phyloP scores from a whole-genome alignment of 2,888 invertebrate species.

The Drosophila macrospina region DNA sequence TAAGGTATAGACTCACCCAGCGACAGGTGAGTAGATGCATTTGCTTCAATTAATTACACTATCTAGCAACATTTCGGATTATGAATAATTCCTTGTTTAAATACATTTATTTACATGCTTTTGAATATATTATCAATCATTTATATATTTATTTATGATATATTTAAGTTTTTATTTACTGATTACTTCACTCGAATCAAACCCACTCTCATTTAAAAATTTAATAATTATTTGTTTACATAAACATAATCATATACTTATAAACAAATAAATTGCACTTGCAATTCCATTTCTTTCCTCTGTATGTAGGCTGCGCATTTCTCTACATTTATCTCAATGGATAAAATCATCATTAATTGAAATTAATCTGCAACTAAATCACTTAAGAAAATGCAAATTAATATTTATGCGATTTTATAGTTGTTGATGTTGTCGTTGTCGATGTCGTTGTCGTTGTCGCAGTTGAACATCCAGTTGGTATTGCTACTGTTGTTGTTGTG shows the following conservation, averaged over 20 bases:
- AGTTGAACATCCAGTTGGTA: conserved; percentile 13
- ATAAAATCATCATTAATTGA: conserved; percentile 61
- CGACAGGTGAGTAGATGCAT: conserved; percentile 48
- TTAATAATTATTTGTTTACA: too few relatives aligned
- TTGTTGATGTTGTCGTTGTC: conserved; percentile 23
- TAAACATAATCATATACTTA: background rate
- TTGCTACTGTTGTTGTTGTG: conserved; percentile 12
- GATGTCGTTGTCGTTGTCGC: conserved; percentile 34
- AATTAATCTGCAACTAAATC: conserved; percentile 67
- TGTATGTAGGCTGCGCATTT: background rate
- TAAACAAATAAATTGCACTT: conserved; percentile 30
- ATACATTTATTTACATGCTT: too few relatives aligned
- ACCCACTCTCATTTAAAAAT: too few relatives aligned
- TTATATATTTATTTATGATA: too few relatives aligned
- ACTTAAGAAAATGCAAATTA: conserved; percentile 73
- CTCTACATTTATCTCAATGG: conserved; percentile 41
- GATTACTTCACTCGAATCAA: too few relatives aligned
- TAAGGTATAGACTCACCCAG: conserved; percentile 24
- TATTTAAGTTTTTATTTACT: too few relatives aligned
- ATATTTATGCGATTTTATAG: conserved; percentile 61
- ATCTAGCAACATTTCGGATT: conserved; percentile 7
- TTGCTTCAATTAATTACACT: conserved; percentile 32
- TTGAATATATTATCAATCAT: too few relatives aligned
- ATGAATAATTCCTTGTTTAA: too few relatives aligned
- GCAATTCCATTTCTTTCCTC: background rate